A percentile compares a stretch with the other conserved stretches of the same genome.
Conservation (phyloP, 2,113 vertebrate species). For the Alethe castanea region DNA sequence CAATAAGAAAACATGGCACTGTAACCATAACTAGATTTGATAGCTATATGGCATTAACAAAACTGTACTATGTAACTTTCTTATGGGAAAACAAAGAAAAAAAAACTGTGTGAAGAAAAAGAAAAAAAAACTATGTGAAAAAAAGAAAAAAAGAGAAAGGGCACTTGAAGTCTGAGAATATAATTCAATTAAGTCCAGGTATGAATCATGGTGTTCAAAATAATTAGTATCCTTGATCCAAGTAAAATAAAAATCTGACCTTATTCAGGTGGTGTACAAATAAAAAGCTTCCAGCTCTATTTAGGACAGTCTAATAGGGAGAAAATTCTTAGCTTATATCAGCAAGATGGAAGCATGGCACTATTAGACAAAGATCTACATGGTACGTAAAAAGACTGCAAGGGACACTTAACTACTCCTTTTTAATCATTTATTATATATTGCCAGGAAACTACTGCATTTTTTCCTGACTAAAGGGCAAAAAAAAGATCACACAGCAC, state of each 20-base stretch:
- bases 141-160: not conserved
- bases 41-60: not conserved
- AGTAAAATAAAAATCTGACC: not conserved
- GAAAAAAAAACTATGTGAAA: not conserved
- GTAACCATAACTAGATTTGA: not conserved
- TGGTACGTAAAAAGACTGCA: not conserved
- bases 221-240: not conserved
- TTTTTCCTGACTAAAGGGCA: not conserved
- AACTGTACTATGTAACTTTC: not conserved
- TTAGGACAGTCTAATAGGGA: not conserved
- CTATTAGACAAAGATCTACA: not conserved
- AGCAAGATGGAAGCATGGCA: not conserved
- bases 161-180: not conserved
- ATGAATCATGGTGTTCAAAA: not conserved
- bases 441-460: not conserved
- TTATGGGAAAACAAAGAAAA: not conserved
- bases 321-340: not conserved
- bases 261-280: constrained; percentile 9
- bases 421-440: not conserved
- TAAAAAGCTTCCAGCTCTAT: not conserved
- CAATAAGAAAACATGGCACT: not conserved
- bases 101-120: not conserved
- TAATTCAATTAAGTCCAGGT: not conserved
- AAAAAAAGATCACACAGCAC: not conserved
- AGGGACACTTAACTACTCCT: not conserved